Evolutionary conservation across 2,113 vertebrate species (phyloP).

Genomic region (Mustelus asterias): DNA sequence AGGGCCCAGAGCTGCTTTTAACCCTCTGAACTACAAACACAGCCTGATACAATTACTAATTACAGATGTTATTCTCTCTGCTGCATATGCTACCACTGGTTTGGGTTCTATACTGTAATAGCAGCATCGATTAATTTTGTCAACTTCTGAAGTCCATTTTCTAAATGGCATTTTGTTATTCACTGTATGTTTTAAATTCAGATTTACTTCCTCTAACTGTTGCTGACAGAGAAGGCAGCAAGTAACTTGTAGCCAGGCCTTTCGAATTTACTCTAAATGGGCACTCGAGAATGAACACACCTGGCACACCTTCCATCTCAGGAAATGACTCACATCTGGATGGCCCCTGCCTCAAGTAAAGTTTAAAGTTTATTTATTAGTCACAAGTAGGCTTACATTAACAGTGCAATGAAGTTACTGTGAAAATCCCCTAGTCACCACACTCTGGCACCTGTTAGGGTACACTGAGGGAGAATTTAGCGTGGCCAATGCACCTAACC

Average conservation of each 20-base stretch:
- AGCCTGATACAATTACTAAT: conserved; percentile 34
- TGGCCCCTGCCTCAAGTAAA: not conserved
- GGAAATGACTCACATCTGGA: not conserved
- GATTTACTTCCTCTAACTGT: not conserved
- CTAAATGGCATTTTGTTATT: not conserved
- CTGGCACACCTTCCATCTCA: not conserved
- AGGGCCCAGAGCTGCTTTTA: conserved; percentile 28
- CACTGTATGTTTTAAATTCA: not conserved
- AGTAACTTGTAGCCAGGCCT: not conserved
- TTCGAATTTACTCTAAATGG: not conserved
- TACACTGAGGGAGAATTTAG: too few species aligned
- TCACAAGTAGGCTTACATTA: too few species aligned
- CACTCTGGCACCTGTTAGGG: too few species aligned
- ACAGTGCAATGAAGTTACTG: too few species aligned
- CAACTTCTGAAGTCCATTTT: not conserved
- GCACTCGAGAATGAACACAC: not conserved
- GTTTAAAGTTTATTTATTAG: too few species aligned
- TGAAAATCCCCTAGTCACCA: too few species aligned
- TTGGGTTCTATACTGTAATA: not conserved
- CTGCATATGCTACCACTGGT: not conserved
- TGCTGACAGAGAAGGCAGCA: not conserved
- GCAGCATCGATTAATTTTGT: not conserved
- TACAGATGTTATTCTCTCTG: not conserved
- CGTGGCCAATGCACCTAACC: too few species aligned
- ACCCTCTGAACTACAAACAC: conserved; percentile 34